Base-by-base conservation (phyloP, 2,797 vertebrate species). In the Rhynchotus rufescens region DNA sequence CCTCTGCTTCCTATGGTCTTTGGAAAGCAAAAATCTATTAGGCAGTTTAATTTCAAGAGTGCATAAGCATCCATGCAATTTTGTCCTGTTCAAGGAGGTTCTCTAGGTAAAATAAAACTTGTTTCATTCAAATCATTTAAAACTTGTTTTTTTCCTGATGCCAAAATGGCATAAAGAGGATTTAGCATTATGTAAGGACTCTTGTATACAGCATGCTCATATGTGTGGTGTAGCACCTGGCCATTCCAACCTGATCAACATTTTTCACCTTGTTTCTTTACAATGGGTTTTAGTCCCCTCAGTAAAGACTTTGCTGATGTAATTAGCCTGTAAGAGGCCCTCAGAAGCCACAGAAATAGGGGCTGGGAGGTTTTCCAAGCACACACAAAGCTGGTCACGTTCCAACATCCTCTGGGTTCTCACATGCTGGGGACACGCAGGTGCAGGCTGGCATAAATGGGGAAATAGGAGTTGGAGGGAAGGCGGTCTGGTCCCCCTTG, bases 41-140 rank as follows among this genome's bases (percentile, higher is more conserved):
- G 38, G n/a, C 2, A 2, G 40, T 81, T 92, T 78, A 78, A 69
- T 87, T 90, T 79, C 5, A 3, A 8, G 60, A 67, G 25, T 44
- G 62, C 87, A 87, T 34, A 69, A 80, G 64, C 21, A 78, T 64
- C 59, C 38, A 20, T 65, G 69, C 62, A 69, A 49, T 86, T 79
- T 60, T 54, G 65, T 32, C 36, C 36, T 57, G 54, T 82, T 84
- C 66, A 87, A 81, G 62, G 25, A 66, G 56, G 26, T 1, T 90
- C 21, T 93, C 85, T 30, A 60, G 60, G 56, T n/a, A 89, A 92
- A 94, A 67, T 83, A 81, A n/a, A n/a, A n/a, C n/a, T n/a, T n/a
- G n/a, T n/a, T n/a, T n/a, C n/a, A n/a, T n/a, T n/a, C n/a, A n/a
- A n/a, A 90, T 21, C 16, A 21, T 81, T 84, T 89, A 64, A 80